Base-by-base conservation (phyloP, 2,888 invertebrate species). In the Bruchidius siliquastri region DNA sequence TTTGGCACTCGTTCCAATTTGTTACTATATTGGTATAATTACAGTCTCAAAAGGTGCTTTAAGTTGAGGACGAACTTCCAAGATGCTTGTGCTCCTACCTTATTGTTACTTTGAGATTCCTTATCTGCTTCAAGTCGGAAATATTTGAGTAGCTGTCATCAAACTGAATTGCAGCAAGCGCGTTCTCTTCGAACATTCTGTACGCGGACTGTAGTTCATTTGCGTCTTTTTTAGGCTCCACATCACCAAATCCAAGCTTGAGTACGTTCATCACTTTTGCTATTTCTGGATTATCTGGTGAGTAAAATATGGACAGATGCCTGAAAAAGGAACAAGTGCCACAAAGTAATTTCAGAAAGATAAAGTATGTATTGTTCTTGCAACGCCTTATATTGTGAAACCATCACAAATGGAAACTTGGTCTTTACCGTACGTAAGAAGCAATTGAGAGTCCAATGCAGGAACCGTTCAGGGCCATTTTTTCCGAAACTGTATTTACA, bases 161-260 rank as follows among this genome's bases (percentile, higher is more conserved):
- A 80, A 93, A 92, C 79, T 91, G 88, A 22, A 93, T 85, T 18
- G 90, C 92, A 22, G 90, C 91, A 71, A 86, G 82, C 6, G 80
- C 82, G 21, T 71, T 72, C 18, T 80, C 78, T 20, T 77, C 79
- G 21, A 76, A 69, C n/a, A 73, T 72, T 6, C 77, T 22, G 32
- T 77, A 81, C 74, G 80, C 78, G 8, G 75, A 72, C 74, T 80
- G 79, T 71, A 84, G 72, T 49, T 77, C 80, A n/a, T 72, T 22
- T 0, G 81, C 74, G 73, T 76, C 79, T 10, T 78, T 70, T 21
- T 79, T 74, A 21, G 77, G 77, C 0, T 66, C 21, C 0, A 81
- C 71, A 8, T 77, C 20, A 67, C 71, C 73, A 69, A 78, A 79
- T n/a, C 76, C 68, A 0, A 74, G 0, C 8, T 71, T 49, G 22